Percentiles rank a stretch among this genome's conserved stretches.
Conservation (phyloP, 2,797 vertebrate species). For the Clarias platycephalus region DNA sequence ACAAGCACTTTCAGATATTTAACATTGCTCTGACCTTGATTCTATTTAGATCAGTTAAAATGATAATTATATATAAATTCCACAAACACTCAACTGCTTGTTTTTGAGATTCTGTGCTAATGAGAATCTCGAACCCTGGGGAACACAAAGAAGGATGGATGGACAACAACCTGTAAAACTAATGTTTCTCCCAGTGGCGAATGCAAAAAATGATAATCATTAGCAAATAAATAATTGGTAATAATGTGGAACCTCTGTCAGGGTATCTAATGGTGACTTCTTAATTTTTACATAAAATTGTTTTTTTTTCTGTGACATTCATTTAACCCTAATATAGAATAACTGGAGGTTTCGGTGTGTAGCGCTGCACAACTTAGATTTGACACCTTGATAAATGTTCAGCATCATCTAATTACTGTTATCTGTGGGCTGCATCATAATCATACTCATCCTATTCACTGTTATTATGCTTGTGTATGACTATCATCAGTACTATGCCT, state of each 20-base stretch:
- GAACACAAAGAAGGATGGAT: not conserved
- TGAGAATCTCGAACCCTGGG: not conserved
- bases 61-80: too few species aligned
- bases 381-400: conserved; percentile 32
- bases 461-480: conserved; percentile 28
- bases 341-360: not conserved
- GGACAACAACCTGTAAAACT: not conserved
- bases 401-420: conserved; percentile 26
- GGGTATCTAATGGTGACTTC: not conserved
- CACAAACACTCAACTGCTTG: not conserved
- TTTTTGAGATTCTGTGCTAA: not conserved
- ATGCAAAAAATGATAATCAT: too few species aligned
- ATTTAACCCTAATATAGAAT: not conserved
- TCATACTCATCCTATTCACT: conserved; percentile 35
- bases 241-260: not conserved
- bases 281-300: too few species aligned
- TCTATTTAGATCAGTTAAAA: not conserved
- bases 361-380: not conserved
- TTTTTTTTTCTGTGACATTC: too few species aligned
- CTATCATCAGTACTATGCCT: conserved; percentile 14
- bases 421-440: conserved; percentile 38
- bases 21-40: not conserved
- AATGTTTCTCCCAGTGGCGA: not conserved
- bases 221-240: too few species aligned
- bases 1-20: not conserved